Evolutionary conservation across 2,797 vertebrate species (phyloP).

Genomic region (Orientallactaga sibirica): DNA sequence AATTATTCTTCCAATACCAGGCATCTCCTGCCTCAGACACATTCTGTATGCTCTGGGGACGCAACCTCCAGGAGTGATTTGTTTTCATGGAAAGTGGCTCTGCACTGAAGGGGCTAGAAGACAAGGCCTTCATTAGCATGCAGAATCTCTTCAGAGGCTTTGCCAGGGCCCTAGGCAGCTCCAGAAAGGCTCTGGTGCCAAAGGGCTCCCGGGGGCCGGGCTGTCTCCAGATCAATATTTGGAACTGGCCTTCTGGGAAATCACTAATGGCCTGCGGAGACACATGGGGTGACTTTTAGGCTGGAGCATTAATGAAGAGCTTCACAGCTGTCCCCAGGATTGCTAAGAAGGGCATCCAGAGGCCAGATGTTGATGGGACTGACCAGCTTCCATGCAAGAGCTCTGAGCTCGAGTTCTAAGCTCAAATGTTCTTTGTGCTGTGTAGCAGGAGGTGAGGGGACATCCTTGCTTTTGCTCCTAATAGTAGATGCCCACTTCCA

Average conservation of each 20-base stretch:
- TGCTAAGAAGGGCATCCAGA: slow-evolving; percentile 48
- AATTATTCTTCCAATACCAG: background rate
- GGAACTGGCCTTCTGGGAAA: slow-evolving; percentile 84
- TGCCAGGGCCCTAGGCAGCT: slow-evolving; percentile 57
- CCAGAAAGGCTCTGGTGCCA: slow-evolving; percentile 59
- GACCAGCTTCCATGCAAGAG: background rate
- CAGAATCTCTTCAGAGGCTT: slow-evolving; percentile 37
- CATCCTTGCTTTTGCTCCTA: background rate
- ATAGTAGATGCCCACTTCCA: background rate
- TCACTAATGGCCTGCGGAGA: slow-evolving; percentile 80
- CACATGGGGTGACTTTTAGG: slow-evolving; percentile 44
- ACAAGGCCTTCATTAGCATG: slow-evolving; percentile 74
- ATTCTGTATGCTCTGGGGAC: background rate
- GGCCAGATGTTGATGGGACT: slow-evolving; percentile 25
- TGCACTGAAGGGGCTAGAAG: slow-evolving; percentile 52
- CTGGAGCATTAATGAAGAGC: slow-evolving; percentile 74
- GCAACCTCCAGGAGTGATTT: slow-evolving; percentile 66
- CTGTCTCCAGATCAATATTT: slow-evolving; percentile 76
- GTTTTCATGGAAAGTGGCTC: slow-evolving; percentile 69
- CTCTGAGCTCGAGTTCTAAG: slow-evolving; percentile 15
- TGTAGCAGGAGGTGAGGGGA: background rate
- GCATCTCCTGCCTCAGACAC: slow-evolving; percentile 11
- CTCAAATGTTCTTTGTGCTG: slow-evolving; percentile 20
- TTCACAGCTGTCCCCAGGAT: slow-evolving; percentile 26
- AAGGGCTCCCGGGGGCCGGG: slow-evolving; percentile 61